Evolutionary conservation across 2,797 vertebrate genomes (phyloP).

Genomic region (Zalophus californianus): DNA sequence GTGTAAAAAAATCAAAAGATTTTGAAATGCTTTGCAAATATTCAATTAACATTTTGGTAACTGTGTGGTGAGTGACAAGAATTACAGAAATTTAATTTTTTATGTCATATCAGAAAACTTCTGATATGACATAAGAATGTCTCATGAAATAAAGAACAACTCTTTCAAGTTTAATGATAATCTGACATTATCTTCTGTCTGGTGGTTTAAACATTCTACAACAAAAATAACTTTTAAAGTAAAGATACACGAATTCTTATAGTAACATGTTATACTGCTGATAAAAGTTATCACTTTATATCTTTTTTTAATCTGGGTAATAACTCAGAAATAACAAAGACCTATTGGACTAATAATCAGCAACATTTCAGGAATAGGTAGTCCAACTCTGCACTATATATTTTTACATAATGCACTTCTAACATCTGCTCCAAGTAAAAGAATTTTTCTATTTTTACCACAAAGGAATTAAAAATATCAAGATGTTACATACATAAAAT

Average conservation of each 20-base stretch:
- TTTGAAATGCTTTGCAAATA: constrained; percentile 58
- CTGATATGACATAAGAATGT: neutral
- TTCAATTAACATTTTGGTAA: constrained; percentile 53
- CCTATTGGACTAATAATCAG: constrained; percentile 19
- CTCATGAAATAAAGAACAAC: constrained; percentile 56
- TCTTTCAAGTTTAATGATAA: constrained; percentile 44
- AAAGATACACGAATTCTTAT: constrained; percentile 31
- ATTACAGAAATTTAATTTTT: constrained; percentile 43
- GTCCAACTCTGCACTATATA: neutral
- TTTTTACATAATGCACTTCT: constrained; percentile 33
- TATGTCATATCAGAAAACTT: constrained; percentile 1
- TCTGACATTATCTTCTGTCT: constrained; percentile 1
- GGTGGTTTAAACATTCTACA: constrained; percentile 32
- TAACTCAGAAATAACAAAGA: constrained; percentile 40
- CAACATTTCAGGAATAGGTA: neutral
- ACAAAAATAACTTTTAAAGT: constrained; percentile 54
- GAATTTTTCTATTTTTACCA: constrained; percentile 9
- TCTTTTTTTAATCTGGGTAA: neutral
- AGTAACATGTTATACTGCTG: constrained; percentile 32
- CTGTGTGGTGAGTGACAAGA: constrained; percentile 24
- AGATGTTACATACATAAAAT: neutral
- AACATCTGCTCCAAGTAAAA: neutral
- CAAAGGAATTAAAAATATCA: neutral
- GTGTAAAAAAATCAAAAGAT: constrained; percentile 42
- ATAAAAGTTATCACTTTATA: constrained; percentile 12